Conservation (phyloP, 2,888 invertebrate genomes). For the Nephrotoma flavescens region DNA sequence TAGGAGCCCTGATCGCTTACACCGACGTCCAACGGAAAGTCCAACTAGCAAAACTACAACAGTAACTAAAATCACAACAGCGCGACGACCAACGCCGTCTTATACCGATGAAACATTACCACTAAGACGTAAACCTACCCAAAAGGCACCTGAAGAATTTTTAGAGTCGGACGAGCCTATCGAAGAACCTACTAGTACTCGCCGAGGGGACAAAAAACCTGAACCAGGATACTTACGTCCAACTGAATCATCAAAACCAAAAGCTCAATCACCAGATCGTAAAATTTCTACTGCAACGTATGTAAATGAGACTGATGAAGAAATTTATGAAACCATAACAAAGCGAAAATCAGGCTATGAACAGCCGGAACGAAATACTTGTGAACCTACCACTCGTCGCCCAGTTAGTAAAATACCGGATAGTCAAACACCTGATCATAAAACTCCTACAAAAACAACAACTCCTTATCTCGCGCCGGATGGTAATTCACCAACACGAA, state of each 20-base stretch:
- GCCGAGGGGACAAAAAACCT: not conserved
- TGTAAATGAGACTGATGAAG: not conserved
- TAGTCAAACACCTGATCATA: not conserved
- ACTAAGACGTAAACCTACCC: not conserved
- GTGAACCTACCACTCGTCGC: not conserved
- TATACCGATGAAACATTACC: not conserved
- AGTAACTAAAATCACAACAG: not conserved
- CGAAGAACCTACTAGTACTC: not conserved
- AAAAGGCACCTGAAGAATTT: not conserved
- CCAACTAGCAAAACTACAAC: not conserved
- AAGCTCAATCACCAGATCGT: not conserved
- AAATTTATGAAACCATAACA: not conserved
- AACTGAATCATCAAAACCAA: not conserved
- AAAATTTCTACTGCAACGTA: not conserved
- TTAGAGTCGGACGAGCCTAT: constrained; percentile 12
- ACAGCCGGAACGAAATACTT: not conserved
- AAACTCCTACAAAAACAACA: constrained; percentile 13
- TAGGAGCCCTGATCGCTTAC: not conserved
- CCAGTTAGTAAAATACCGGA: not conserved
- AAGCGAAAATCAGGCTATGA: not conserved
- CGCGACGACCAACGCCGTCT: not conserved
- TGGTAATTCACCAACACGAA: not conserved
- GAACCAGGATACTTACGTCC: not conserved
- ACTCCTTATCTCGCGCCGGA: not conserved
- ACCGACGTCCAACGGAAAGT: not conserved